These are phyloP conservation scores for Camponotus fellah DNA, from an alignment of 2,888 invertebrate genomes.

Conservation along the genomic window DNA sequence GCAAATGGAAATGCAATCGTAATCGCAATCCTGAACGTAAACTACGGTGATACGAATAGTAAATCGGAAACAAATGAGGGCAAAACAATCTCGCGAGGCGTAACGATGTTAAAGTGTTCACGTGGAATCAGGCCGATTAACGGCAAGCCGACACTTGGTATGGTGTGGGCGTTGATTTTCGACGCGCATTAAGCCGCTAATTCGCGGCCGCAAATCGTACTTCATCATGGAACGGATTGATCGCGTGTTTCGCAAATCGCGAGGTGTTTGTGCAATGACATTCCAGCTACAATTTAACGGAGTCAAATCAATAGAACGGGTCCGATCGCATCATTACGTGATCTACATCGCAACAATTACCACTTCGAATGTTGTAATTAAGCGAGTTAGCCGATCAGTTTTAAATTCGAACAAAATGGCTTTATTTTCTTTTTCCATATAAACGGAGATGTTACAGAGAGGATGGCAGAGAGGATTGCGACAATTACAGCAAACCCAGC, in stretches of 20 bases:
- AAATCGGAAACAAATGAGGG: slow-evolving; percentile 27
- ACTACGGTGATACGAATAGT: slow-evolving; percentile 19
- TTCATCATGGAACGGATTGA: slow-evolving; percentile 29
- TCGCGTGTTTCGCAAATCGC: slow-evolving; percentile 27
- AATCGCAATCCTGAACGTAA: slow-evolving; percentile 6
- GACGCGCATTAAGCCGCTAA: slow-evolving; percentile 24
- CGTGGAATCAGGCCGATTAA: slow-evolving; percentile 35
- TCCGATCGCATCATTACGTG: slow-evolving; percentile 21
- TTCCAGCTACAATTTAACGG: background rate
- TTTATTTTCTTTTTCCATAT: background rate
- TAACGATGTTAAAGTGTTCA: slow-evolving; percentile 49
- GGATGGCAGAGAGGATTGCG: background rate
- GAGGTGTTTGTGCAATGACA: background rate
- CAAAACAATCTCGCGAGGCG: slow-evolving; percentile 41
- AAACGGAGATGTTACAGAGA: slow-evolving; percentile 1
- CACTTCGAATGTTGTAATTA: slow-evolving; percentile 44
- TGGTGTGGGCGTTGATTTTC: slow-evolving; percentile 37
- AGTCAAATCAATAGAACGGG: slow-evolving; percentile 12
- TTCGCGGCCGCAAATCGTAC: slow-evolving; percentile 27
- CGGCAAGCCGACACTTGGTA: slow-evolving; percentile 38
- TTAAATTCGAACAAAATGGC: background rate
- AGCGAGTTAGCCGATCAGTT: slow-evolving; percentile 56
- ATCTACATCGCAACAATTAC: slow-evolving; percentile 17
- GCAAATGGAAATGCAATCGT: background rate
- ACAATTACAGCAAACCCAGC: slow-evolving; percentile 2